These are phyloP conservation scores for Holcopasites calliopsidis DNA, from an alignment of 1,140 invertebrate genomes.

Conservation along the genomic window DNA sequence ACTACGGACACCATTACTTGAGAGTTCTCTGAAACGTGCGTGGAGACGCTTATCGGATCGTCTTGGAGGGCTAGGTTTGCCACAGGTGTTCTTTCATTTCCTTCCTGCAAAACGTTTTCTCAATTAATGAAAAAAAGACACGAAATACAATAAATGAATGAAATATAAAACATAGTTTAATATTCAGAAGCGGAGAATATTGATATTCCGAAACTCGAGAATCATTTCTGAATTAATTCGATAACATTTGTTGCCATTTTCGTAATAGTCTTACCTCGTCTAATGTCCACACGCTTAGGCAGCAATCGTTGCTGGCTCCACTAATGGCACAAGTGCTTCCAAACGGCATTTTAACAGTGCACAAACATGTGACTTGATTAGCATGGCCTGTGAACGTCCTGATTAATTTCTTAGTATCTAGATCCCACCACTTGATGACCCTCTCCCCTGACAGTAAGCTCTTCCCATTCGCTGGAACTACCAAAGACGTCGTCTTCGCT, in stretches of 20 bases:
- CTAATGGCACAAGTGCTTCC: conserved; percentile 82
- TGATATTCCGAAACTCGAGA: not conserved
- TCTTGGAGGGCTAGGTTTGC: conserved; percentile 76
- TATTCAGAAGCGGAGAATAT: not conserved
- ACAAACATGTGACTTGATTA: conserved; percentile 82
- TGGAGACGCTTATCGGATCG: conserved; percentile 73
- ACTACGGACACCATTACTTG: conserved; percentile 78
- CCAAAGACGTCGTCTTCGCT: conserved; percentile 84
- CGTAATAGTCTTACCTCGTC: conserved; percentile 76
- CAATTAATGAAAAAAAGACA: conserved; percentile 4
- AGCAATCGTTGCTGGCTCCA: conserved; percentile 81
- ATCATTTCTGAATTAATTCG: not conserved
- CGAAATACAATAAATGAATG: not conserved
- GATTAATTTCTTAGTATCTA: conserved; percentile 81
- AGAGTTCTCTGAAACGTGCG: conserved; percentile 58
- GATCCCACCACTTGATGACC: conserved; percentile 84
- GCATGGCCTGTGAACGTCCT: conserved; percentile 85
- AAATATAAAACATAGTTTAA: not conserved
- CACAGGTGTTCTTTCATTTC: conserved; percentile 76
- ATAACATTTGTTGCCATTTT: no score
- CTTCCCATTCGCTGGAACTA: conserved; percentile 83
- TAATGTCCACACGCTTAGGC: conserved; percentile 83
- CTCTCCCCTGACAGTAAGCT: conserved; percentile 84
- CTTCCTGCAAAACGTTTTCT: conserved; percentile 57
- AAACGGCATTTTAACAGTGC: conserved; percentile 74